A percentile compares a stretch with the other conserved stretches of the same genome.
Evolutionary conservation across 2,113 vertebrate species (phyloP).

Genomic region (Castor canadensis): DNA sequence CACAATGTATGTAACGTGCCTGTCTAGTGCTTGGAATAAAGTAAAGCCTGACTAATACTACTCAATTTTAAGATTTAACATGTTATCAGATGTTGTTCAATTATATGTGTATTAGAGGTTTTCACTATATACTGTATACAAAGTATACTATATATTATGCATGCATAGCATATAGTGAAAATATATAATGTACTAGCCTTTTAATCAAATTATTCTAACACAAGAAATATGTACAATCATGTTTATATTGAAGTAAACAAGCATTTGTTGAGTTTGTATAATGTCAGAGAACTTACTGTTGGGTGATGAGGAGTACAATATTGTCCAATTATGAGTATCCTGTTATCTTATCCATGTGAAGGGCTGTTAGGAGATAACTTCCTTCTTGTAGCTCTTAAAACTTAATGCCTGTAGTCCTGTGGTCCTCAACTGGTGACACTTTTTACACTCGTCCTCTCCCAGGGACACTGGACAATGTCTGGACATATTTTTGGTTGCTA

Average conservation of each 20-base stretch:
- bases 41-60: not conserved
- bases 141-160: not conserved
- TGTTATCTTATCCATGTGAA: not conserved
- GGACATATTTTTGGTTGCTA: not conserved
- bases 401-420: not conserved
- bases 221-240: not conserved
- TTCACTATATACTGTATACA: not conserved
- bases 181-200: not conserved
- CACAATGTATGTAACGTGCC: not conserved
- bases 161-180: not conserved
- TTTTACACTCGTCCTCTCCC: not conserved
- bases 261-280: conserved; percentile 44
- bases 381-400: conserved; percentile 28
- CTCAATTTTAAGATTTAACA: conserved; percentile 12
- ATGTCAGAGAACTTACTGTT: not conserved
- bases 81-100: not conserved
- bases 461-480: not conserved
- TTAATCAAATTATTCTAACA: conserved; percentile 6
- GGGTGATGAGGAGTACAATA: not conserved
- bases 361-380: not conserved
- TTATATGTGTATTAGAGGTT: not conserved
- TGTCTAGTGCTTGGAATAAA: not conserved
- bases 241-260: conserved; percentile 41
- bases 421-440: not conserved
- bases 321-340: not conserved